Evolutionary conservation across 2,797 vertebrate genomes (phyloP).

Genomic region (Sebastes vulpes): DNA sequence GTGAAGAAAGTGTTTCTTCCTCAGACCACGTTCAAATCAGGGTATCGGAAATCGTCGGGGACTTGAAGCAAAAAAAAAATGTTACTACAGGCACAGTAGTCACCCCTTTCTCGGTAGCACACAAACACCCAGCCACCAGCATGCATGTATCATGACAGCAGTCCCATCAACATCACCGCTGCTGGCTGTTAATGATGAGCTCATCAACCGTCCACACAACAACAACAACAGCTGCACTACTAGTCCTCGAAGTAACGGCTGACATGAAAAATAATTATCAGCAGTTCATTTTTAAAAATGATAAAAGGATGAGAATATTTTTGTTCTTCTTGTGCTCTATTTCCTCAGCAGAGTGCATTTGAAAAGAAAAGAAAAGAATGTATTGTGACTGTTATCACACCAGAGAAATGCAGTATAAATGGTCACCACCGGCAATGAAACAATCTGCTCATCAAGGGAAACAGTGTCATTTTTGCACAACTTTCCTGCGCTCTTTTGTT

Average conservation of each 20-base stretch:
- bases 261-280: slow-evolving; percentile 14
- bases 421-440: slow-evolving; percentile 13
- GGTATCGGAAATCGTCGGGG: slow-evolving; percentile 57
- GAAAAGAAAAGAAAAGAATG: slow-evolving; percentile 35
- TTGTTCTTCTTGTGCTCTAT: neutral
- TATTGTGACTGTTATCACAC: slow-evolving; percentile 40
- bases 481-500: slow-evolving; percentile 13
- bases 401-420: slow-evolving; percentile 42
- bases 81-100: slow-evolving; percentile 20
- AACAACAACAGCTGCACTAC: neutral
- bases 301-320: neutral
- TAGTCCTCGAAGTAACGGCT: neutral
- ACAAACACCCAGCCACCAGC: slow-evolving; percentile 57
- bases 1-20: slow-evolving; percentile 31
- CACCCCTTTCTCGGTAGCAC: slow-evolving; percentile 47
- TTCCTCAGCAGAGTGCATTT: slow-evolving; percentile 25
- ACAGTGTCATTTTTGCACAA: slow-evolving; percentile 50
- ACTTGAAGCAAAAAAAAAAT: slow-evolving; percentile 60
- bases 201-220: slow-evolving; percentile 2
- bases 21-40: slow-evolving; percentile 70
- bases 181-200: slow-evolving; percentile 11
- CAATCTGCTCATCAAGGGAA: slow-evolving; percentile 29
- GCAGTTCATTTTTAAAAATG: neutral
- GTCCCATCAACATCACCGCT: neutral
- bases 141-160: slow-evolving; percentile 28